phyloP scores from a whole-genome alignment of 2,113 vertebrate species.

The Martes martes region DNA sequence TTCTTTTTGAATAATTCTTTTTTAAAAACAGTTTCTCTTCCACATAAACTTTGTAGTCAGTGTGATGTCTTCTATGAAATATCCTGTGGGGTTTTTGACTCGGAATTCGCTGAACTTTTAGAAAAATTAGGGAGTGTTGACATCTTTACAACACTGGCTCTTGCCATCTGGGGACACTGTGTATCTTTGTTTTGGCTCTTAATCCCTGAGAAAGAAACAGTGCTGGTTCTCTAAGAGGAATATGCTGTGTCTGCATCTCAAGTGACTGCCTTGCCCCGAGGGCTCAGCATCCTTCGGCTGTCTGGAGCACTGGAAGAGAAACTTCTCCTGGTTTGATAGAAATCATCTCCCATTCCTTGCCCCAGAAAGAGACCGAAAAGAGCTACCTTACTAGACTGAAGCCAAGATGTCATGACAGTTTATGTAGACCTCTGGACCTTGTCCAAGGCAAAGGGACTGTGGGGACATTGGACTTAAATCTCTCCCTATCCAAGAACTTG shows the following conservation, averaged over 20 bases:
- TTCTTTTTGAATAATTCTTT: background rate
- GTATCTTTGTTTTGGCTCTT: background rate
- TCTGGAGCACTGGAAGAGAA: background rate
- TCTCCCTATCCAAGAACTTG: background rate
- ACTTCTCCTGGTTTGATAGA: background rate
- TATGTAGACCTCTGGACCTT: background rate
- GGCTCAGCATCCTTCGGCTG: background rate
- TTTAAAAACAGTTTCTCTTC: background rate
- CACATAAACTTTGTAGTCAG: background rate
- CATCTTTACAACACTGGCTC: background rate
- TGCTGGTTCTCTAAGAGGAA: background rate
- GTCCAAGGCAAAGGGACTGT: background rate
- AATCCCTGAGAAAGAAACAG: background rate
- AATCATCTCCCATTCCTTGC: background rate
- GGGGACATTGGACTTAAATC: background rate
- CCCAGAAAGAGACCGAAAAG: background rate
- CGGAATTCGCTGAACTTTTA: background rate
- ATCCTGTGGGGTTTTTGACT: background rate
- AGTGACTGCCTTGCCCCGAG: background rate
- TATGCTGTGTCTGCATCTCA: background rate
- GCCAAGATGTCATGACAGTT: background rate
- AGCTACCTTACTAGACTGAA: background rate
- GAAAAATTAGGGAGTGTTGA: background rate
- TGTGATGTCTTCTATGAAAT: background rate
- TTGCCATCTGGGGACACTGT: background rate